Evolutionary conservation across 2,888 invertebrate species (phyloP), one percentile per base, ranked within the genome.

Genomic region (Synanthedon formicaeformis): DNA sequence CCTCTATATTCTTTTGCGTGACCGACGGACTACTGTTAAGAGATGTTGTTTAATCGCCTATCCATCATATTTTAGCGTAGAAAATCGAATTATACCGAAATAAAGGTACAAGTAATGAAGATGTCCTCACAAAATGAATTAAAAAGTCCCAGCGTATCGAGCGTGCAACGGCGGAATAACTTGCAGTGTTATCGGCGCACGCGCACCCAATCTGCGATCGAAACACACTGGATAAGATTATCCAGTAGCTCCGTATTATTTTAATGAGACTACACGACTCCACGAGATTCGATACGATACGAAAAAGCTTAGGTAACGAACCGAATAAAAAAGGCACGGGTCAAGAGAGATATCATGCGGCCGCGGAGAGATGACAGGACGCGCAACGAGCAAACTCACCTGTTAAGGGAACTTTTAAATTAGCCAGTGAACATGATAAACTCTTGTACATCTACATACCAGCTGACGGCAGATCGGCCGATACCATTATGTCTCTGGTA

Each of bases 251-350:
- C 80, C 81, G 86, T 85, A 87, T 87, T 85, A 87, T 87, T 87
- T 87, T 87, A 87, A 87, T 87, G 87, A 87, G 87, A 84, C 86
- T 84, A 86, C 86, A 84, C 85, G 84, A 85, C 81, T 86, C 75
- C 67, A 61, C 68, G 75, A 84, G 87, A 86, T 87, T 74, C 80
- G 69, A 75, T 75, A 71, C 80, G 87, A 87, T 87, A 87, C 78
- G 72, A 76, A 71, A 75, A 81, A 75, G 75, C 81, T 83, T 82
- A 84, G 81, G 81, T 81, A 86, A 84, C 82, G 81, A 86, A 77
- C 75, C 64, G 69, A 82, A 84, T 78, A 82, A 83, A 80, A 83
- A 76, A 60, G 73, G 71, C 75, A 75, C 80, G 66, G 81, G 80
- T 83, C 82, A 84, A 85, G 72, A 81, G 73, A 84, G 81, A 84